Base-by-base conservation (phyloP, 2,797 vertebrate genomes). In the Protosalanx chinensis region DNA sequence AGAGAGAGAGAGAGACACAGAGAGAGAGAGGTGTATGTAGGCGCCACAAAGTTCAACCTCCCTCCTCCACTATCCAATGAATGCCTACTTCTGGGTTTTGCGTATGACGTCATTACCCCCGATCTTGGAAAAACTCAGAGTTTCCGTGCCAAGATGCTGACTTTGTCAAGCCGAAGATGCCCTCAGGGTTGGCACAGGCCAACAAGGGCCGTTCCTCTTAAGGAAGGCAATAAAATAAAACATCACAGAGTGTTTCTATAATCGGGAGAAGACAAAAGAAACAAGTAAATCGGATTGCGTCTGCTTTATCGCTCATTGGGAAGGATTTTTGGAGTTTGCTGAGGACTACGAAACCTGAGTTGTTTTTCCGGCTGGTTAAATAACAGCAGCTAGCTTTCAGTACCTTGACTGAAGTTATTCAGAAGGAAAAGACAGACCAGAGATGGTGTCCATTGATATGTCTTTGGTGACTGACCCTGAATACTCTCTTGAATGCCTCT, bases 61-160 rank as follows among this genome's bases (percentile, higher is more conserved):
- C 10, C 12, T 63, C 5, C 35, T 33, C 70, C 68, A 62, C 23
- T 41, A 62, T 37, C n/a, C 62, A 66, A 62, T 57, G 46, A 35
- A 56, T 41, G 64, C 35, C 58, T 20, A 37, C 64, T 30, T 5
- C 5, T 32, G 37, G 82, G 78, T 73, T 86, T 87, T 73, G 81
- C 66, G 70, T 75, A 84, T 87, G 77, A 83, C 74, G 81, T 88
- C 74, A 89, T 88, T 85, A 88, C 82, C 80, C 88, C 53, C 82
- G 65, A 81, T 83, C 80, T 32, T 10, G 77, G 83, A 86, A 78
- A 78, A 91, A 90, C 82, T 86, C 85, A 81, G 77, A 79, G 88
- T 91, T 92, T 88, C 85, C 73, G 67, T 76, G 66, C n/a, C 33
- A 77, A 77, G 82, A 51, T 77, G 81, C 58, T 82, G 29, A 67